A percentile compares a stretch with the other conserved stretches of the same genome.
These are phyloP conservation scores for Neopelma chrysocephalum DNA, from an alignment of 2,797 vertebrate species.

Conservation along the genomic window DNA sequence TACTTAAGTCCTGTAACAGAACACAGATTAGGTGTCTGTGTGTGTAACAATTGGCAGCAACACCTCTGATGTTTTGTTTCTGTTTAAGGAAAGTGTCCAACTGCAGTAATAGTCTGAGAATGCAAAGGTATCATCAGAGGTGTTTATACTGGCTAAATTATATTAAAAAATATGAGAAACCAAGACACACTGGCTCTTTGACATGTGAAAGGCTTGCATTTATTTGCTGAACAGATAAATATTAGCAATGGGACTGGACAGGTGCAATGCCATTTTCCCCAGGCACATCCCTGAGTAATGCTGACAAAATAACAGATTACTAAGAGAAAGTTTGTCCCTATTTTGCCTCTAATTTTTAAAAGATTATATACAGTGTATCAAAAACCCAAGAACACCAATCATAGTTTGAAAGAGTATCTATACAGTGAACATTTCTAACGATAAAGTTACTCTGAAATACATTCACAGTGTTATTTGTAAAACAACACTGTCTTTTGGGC, in stretches of 20 bases:
- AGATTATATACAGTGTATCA: not conserved
- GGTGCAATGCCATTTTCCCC: not conserved
- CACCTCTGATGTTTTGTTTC: not conserved
- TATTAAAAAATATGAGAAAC: not conserved
- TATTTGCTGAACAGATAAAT: not conserved
- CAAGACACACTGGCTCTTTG: not conserved
- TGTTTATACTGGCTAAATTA: not conserved
- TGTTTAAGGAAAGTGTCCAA: not conserved
- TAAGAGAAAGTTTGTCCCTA: not conserved
- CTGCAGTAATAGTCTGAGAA: slow-evolving; percentile 42
- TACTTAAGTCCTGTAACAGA: slow-evolving; percentile 85
- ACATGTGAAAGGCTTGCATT: not conserved
- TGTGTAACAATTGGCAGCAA: not conserved
- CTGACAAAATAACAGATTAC: not conserved
- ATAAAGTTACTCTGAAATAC: not conserved
- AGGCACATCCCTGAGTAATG: not conserved
- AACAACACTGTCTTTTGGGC: not conserved
- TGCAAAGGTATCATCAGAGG: not conserved
- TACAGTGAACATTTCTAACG: not conserved
- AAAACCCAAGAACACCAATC: not conserved
- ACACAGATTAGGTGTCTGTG: not conserved
- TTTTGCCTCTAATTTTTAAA: not conserved
- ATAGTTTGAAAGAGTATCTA: not conserved
- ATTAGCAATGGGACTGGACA: not conserved
- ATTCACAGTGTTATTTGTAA: not conserved